A percentile compares a stretch with the other conserved stretches of the same genome.
phyloP scores from a whole-genome alignment of 2,797 vertebrate species.

The Furcifer pardalis region DNA sequence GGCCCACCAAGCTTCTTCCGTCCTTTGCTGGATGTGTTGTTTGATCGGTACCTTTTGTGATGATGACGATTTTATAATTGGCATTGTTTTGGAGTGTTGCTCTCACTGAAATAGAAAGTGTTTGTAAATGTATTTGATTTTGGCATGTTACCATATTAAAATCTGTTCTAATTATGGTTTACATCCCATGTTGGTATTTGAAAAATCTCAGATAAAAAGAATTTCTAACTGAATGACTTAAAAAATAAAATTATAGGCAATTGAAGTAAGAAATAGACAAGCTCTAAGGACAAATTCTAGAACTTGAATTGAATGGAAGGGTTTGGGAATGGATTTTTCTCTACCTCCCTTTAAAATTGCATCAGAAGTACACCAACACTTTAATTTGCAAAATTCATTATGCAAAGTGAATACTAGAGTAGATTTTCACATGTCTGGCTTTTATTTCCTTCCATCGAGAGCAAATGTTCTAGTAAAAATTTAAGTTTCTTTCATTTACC shows the following conservation, averaged over 20 bases:
- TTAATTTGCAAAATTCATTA: neutral
- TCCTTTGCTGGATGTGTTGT: slow-evolving; percentile 77
- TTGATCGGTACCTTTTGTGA: slow-evolving; percentile 79
- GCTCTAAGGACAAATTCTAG: neutral
- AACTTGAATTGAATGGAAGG: neutral
- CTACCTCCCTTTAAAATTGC: neutral
- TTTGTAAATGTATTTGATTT: neutral
- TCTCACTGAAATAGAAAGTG: neutral
- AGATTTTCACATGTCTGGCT: neutral
- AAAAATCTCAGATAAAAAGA: neutral
- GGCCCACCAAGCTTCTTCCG: slow-evolving; percentile 82
- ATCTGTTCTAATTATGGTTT: neutral
- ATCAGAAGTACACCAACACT: neutral
- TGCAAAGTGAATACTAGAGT: neutral
- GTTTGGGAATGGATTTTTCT: neutral
- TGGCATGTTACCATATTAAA: neutral
- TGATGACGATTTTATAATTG: too few species aligned
- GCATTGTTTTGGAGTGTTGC: neutral
- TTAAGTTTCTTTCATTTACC: neutral
- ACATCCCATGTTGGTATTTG: neutral
- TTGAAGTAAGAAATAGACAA: neutral
- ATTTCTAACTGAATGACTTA: neutral
- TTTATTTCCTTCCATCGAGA: neutral
- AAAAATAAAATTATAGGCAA: neutral
- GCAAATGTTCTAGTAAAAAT: neutral